phyloP scores from a whole-genome alignment of 2,888 invertebrate species.

The Mechanitis mazaeus region DNA sequence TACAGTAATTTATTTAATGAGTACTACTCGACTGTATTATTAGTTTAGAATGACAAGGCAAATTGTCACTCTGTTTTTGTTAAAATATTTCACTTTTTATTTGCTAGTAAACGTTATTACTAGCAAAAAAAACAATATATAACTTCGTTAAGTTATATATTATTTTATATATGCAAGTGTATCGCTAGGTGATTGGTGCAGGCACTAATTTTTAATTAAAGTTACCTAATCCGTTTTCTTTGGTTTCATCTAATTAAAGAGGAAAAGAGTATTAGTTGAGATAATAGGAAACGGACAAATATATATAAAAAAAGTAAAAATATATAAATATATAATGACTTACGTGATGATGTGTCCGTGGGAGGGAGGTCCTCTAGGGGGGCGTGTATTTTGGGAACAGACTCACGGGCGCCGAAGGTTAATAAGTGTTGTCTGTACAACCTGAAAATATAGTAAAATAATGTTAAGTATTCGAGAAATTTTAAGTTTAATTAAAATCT shows the following conservation, averaged over 20 bases:
- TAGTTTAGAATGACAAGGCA: too few relatives aligned
- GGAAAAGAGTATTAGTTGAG: not conserved
- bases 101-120: too few relatives aligned
- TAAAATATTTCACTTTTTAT: too few relatives aligned
- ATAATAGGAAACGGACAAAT: conserved; percentile 1
- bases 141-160: too few relatives aligned
- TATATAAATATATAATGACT: conserved; percentile 35
- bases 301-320: not conserved
- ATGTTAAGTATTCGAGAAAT: too few relatives aligned
- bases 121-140: too few relatives aligned
- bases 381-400: conserved; percentile 60
- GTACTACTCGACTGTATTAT: too few relatives aligned
- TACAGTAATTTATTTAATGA: too few relatives aligned
- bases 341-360: conserved; percentile 61
- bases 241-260: conserved; percentile 3
- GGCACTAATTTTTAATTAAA: not conserved
- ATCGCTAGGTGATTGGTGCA: not conserved
- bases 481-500: too few relatives aligned
- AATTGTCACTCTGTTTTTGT: too few relatives aligned
- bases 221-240: conserved; percentile 6
- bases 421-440: conserved; percentile 86
- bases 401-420: conserved; percentile 79
- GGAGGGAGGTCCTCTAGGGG: conserved; percentile 58
- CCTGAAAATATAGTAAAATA: conserved; percentile 36
- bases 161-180: not conserved